These are phyloP conservation scores for Choristoneura fumiferana DNA, from an alignment of 1,140 invertebrate species.

Conservation along the genomic window DNA sequence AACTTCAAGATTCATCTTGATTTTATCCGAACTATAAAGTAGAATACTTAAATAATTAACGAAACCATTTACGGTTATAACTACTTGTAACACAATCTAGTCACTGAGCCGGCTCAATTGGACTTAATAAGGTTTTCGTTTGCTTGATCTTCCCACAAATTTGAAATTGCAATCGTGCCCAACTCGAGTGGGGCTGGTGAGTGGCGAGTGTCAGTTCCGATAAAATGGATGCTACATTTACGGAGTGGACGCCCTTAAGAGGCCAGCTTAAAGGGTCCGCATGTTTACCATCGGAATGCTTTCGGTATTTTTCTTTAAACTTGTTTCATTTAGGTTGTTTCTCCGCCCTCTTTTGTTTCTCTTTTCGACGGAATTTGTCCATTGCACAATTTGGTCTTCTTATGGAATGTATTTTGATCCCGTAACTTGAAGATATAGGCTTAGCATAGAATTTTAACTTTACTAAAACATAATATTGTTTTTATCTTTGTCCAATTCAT, in stretches of 20 bases:
- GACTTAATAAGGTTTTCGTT: background rate
- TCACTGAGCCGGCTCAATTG: too few relatives aligned
- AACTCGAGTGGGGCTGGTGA: background rate
- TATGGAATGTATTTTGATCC: background rate
- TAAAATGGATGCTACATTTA: slow-evolving; percentile 2
- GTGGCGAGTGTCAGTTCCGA: background rate
- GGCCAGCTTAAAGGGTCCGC: background rate
- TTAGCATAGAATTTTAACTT: too few relatives aligned
- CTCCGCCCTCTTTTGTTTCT: too few relatives aligned
- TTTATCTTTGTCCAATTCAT: too few relatives aligned
- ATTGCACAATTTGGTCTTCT: background rate
- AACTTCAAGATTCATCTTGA: too few relatives aligned
- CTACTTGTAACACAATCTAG: too few relatives aligned
- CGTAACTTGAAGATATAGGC: too few relatives aligned
- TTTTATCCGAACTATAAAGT: too few relatives aligned
- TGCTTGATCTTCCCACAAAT: background rate
- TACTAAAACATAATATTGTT: too few relatives aligned
- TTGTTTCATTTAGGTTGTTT: background rate
- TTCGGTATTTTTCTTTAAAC: background rate
- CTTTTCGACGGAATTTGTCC: too few relatives aligned
- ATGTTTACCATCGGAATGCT: background rate
- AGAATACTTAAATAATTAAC: too few relatives aligned
- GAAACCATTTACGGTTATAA: too few relatives aligned
- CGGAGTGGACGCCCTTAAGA: background rate
- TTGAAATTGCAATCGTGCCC: background rate